These are phyloP conservation scores for Seriola rivoliana DNA, from an alignment of 2,113 vertebrate genomes.

Conservation along the genomic window DNA sequence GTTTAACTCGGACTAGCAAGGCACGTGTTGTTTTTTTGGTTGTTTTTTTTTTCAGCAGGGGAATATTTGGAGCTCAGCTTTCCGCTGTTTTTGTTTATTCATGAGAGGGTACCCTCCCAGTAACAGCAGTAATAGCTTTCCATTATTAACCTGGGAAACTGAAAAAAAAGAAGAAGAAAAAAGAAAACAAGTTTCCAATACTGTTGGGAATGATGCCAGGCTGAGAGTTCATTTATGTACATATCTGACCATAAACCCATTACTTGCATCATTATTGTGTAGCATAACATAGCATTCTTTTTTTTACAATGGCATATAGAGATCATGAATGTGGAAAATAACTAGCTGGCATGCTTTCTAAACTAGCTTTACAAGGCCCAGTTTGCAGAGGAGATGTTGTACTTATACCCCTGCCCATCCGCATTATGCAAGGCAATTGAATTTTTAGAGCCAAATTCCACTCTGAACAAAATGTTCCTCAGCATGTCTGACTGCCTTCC, in stretches of 20 bases:
- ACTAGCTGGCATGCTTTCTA: slow-evolving; percentile 9
- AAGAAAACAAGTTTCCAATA: slow-evolving; percentile 61
- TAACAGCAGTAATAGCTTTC: slow-evolving; percentile 71
- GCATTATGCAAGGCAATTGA: slow-evolving; percentile 25
- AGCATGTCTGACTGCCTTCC: slow-evolving; percentile 38
- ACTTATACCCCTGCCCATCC: slow-evolving; percentile 19
- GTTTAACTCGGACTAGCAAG: slow-evolving; percentile 60
- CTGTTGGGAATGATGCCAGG: slow-evolving; percentile 36
- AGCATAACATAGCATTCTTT: slow-evolving; percentile 11
- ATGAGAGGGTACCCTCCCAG: slow-evolving; percentile 72
- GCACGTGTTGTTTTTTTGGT: slow-evolving; percentile 29
- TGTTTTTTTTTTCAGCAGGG: slow-evolving; percentile 63
- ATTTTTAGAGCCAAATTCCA: slow-evolving; percentile 53
- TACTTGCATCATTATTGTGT: slow-evolving; percentile 18
- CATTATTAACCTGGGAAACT: slow-evolving; percentile 74
- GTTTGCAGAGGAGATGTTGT: slow-evolving; percentile 29
- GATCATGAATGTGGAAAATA: slow-evolving; percentile 12
- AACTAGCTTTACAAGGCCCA: slow-evolving; percentile 29
- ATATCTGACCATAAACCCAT: slow-evolving; percentile 16
- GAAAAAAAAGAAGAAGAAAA: slow-evolving; percentile 46
- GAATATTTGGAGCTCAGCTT: slow-evolving; percentile 81
- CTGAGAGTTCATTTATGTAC: slow-evolving; percentile 17
- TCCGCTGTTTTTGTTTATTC: slow-evolving; percentile 82
- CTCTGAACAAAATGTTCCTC: slow-evolving; percentile 68
- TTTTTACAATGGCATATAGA: slow-evolving; percentile 18